Evolutionary conservation across 64 coral and sea anemone genomes (phyloP).

Genomic region (Anthopleura sola): DNA sequence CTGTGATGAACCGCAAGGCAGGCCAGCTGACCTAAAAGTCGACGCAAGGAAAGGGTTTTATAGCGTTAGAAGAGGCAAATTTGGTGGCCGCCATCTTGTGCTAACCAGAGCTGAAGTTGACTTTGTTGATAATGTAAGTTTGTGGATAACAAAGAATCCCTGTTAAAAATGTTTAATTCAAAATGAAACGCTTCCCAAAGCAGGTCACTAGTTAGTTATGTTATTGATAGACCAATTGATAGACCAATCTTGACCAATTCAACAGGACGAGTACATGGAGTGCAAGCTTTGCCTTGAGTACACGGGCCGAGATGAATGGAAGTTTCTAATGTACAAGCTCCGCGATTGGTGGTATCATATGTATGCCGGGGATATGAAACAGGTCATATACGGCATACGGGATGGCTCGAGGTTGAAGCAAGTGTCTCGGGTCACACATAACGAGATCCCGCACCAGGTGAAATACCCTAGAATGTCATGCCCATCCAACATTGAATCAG

Average conservation of each 20-base stretch:
- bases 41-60: slow-evolving; percentile 13
- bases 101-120: slow-evolving; percentile 25
- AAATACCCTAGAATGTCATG: slow-evolving; percentile 12
- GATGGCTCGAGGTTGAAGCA: neutral
- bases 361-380: slow-evolving; percentile 43
- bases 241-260: no score
- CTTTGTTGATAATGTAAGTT: slow-evolving; percentile 10
- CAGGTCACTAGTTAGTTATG: no score
- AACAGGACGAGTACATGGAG: neutral
- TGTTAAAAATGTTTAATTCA: neutral
- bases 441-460: slow-evolving; percentile 1
- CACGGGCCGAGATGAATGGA: slow-evolving; percentile 12
- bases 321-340: slow-evolving; percentile 35
- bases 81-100: slow-evolving; percentile 20
- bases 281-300: slow-evolving; percentile 4
- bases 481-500: neutral
- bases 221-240: no score
- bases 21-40: neutral
- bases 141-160: neutral
- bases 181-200: no score
- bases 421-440: neutral
- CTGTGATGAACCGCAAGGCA: neutral
- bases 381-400: slow-evolving; percentile 30
- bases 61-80: neutral
- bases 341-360: slow-evolving; percentile 44